Evolutionary conservation across 2,797 vertebrate genomes (phyloP).

Genomic region (Malurus leucopterus): DNA sequence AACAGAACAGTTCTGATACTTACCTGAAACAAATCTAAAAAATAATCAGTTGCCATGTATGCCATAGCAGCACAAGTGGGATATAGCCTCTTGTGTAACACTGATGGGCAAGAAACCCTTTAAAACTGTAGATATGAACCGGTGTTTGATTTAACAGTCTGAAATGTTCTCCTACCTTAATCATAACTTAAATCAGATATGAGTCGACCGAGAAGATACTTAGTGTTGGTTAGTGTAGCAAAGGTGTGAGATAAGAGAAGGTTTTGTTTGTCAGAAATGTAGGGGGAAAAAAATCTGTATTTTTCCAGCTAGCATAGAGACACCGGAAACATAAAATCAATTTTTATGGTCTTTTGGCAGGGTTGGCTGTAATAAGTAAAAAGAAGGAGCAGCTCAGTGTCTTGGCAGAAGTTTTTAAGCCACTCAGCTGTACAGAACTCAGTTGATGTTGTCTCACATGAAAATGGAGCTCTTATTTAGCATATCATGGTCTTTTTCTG

Average conservation of each 20-base stretch:
- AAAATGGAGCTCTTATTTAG: slow-evolving; percentile 12
- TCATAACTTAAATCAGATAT: background rate
- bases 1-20: background rate
- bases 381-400: slow-evolving; percentile 31
- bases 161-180: background rate
- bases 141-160: background rate
- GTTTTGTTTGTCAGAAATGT: slow-evolving; percentile 29
- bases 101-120: background rate
- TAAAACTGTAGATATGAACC: background rate
- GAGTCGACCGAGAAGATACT: background rate
- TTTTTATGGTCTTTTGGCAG: slow-evolving; percentile 53
- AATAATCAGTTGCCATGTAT: background rate
- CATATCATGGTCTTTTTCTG: background rate
- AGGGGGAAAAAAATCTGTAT: slow-evolving; percentile 11
- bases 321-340: slow-evolving; percentile 43
- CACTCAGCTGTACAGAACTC: background rate
- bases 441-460: slow-evolving; percentile 2
- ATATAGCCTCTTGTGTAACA: background rate
- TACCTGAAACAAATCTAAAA: background rate
- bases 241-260: slow-evolving; percentile 40
- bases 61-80: background rate
- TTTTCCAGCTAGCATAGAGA: slow-evolving; percentile 30
- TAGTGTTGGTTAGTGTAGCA: background rate
- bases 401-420: slow-evolving; percentile 52
- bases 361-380: slow-evolving; percentile 39